A percentile compares a stretch with the other conserved stretches of the same genome.
Conservation (phyloP, 1,140 invertebrate species). For the Spodoptera frugiperda region DNA sequence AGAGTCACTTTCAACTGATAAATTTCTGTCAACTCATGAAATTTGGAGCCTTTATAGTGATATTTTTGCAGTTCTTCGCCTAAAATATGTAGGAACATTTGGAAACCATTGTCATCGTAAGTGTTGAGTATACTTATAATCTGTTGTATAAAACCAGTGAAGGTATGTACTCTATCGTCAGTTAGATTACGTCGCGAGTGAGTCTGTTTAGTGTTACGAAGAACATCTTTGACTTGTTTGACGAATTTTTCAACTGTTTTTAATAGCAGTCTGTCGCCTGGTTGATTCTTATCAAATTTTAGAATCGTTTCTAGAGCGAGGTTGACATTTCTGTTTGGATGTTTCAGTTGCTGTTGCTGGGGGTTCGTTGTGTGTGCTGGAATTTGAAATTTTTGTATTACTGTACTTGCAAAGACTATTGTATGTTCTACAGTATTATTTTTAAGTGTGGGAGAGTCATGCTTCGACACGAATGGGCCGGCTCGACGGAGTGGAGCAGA, state of each 20-base stretch:
- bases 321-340: constrained; percentile 57
- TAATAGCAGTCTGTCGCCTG: too few species aligned
- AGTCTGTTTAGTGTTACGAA: too few species aligned
- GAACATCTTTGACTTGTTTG: too few species aligned
- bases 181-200: background rate
- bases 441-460: too few species aligned
- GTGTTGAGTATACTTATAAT: constrained; percentile 43
- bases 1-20: too few species aligned
- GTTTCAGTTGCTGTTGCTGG: background rate
- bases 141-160: constrained; percentile 57
- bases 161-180: background rate
- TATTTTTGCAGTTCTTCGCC: constrained; percentile 55
- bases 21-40: constrained; percentile 53
- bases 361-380: background rate
- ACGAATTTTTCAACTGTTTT: too few species aligned
- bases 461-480: too few species aligned
- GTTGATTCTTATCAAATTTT: constrained; percentile 60
- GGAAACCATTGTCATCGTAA: constrained; percentile 59
- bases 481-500: too few species aligned
- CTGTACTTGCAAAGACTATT: background rate
- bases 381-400: background rate
- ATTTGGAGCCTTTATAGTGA: constrained; percentile 53
- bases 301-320: constrained; percentile 66
- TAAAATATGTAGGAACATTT: constrained; percentile 50
- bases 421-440: too few species aligned